phyloP scores from a whole-genome alignment of 2,113 vertebrate genomes.

The Pao palembangensis region DNA sequence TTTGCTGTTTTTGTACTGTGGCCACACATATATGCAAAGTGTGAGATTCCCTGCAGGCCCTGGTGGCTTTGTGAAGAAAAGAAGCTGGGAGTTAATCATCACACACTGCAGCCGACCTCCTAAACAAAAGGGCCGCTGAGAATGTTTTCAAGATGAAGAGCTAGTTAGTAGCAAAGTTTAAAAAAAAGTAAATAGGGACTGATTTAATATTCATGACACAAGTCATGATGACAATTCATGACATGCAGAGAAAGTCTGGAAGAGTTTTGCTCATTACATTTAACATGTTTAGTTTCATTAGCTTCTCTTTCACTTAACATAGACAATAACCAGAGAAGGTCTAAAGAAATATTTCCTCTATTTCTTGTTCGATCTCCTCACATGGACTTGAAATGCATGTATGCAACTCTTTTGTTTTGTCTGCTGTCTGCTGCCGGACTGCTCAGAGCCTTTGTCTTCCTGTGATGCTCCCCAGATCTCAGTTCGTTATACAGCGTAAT shows the following conservation, averaged over 20 bases:
- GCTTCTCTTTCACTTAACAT: constrained; percentile 55
- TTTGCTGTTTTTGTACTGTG: constrained; percentile 60
- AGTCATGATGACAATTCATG: too few species aligned
- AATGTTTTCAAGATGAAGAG: background rate
- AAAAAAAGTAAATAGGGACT: constrained; percentile 34
- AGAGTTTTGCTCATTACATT: background rate
- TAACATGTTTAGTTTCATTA: constrained; percentile 24
- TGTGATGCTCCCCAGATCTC: constrained; percentile 58
- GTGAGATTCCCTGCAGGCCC: constrained; percentile 60
- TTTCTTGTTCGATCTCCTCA: constrained; percentile 25
- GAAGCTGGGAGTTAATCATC: constrained; percentile 44
- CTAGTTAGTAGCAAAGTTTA: background rate
- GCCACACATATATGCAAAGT: constrained; percentile 54
- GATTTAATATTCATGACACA: constrained; percentile 49
- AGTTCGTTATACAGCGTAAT: constrained; percentile 67
- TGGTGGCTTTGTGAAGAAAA: constrained; percentile 61
- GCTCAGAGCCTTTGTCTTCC: constrained; percentile 62
- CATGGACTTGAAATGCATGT: constrained; percentile 50
- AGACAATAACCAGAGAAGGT: constrained; percentile 17
- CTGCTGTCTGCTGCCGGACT: constrained; percentile 37
- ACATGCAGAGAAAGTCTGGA: too few species aligned
- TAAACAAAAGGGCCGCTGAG: constrained; percentile 40
- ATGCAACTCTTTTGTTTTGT: constrained; percentile 56
- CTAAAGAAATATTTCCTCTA: constrained; percentile 14
- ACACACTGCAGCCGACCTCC: constrained; percentile 49